Evolutionary conservation across 1,140 invertebrate species (phyloP).

Genomic region (Orchesella cincta): DNA sequence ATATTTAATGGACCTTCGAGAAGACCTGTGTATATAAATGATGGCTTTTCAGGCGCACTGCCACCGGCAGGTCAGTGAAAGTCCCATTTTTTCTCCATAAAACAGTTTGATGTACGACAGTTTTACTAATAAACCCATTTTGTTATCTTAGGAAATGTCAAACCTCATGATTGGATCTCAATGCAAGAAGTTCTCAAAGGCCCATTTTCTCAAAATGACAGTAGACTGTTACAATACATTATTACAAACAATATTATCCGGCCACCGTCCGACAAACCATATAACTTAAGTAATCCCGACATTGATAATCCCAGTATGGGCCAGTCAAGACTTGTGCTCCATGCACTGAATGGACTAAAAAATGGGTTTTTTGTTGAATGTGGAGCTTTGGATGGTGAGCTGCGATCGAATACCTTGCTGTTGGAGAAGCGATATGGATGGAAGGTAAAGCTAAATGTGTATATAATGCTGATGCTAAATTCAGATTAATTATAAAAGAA

Average conservation of each 20-base stretch:
- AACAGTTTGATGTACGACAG: not conserved
- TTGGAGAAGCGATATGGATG: conserved; percentile 46
- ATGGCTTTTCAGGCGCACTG: not conserved
- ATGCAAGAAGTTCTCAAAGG: conserved; percentile 43
- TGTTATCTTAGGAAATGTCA: not conserved
- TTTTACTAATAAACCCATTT: no score
- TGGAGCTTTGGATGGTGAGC: conserved; percentile 53
- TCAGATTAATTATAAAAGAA: no score
- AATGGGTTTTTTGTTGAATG: conserved; percentile 54
- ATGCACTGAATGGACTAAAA: conserved; percentile 47
- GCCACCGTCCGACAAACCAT: conserved; percentile 36
- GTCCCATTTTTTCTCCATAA: not conserved
- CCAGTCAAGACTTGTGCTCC: conserved; percentile 44
- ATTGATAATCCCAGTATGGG: conserved; percentile 49
- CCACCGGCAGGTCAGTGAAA: conserved; percentile 1
- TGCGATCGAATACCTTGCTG: conserved; percentile 46
- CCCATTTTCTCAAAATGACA: conserved; percentile 45
- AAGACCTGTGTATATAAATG: conserved; percentile 5
- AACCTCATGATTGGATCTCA: conserved; percentile 27
- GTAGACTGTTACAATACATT: conserved; percentile 43
- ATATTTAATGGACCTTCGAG: conserved; percentile 1
- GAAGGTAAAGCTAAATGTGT: conserved; percentile 42
- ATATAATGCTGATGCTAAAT: not conserved
- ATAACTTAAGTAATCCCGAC: conserved; percentile 37
- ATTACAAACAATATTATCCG: conserved; percentile 30